Evolutionary conservation across 2,113 vertebrate species (phyloP).

Genomic region (Micronycteris hirsuta): DNA sequence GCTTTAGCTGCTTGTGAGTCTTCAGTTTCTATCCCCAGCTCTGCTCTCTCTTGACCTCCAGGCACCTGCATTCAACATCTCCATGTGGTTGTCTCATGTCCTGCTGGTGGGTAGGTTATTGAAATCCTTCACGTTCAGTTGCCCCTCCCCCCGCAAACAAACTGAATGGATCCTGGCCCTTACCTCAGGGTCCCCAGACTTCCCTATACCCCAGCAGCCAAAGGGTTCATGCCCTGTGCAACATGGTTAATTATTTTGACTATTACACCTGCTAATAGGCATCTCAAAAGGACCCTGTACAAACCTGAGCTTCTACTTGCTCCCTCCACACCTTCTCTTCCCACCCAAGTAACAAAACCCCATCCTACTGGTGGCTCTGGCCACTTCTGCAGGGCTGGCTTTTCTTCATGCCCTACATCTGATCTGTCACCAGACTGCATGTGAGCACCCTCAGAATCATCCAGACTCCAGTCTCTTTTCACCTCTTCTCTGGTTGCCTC

Average conservation of each 20-base stretch:
- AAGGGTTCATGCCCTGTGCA: not conserved
- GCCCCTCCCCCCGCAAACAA: not conserved
- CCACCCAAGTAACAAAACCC: not conserved
- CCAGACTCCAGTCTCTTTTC: not conserved
- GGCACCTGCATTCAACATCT: not conserved
- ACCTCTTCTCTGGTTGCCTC: not conserved
- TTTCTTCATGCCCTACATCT: not conserved
- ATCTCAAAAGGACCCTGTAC: not conserved
- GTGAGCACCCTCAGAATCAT: not conserved
- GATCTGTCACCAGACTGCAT: not conserved
- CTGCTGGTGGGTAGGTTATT: not conserved
- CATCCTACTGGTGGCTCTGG: not conserved
- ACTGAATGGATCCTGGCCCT: not conserved
- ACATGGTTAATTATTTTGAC: not conserved
- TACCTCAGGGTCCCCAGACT: not conserved
- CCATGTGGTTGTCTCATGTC: not conserved
- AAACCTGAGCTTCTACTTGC: not conserved
- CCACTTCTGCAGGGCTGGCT: not conserved
- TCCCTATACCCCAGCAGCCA: not conserved
- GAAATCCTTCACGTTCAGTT: not conserved
- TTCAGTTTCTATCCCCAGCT: not conserved
- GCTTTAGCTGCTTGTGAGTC: not conserved
- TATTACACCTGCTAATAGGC: not conserved
- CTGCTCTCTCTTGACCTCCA: not conserved
- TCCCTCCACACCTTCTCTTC: not conserved